Evolutionary conservation across 2,888 invertebrate species (phyloP), one percentile per base, ranked within the genome.

Genomic region (Pseudococcus jackbeardsleyi): DNA sequence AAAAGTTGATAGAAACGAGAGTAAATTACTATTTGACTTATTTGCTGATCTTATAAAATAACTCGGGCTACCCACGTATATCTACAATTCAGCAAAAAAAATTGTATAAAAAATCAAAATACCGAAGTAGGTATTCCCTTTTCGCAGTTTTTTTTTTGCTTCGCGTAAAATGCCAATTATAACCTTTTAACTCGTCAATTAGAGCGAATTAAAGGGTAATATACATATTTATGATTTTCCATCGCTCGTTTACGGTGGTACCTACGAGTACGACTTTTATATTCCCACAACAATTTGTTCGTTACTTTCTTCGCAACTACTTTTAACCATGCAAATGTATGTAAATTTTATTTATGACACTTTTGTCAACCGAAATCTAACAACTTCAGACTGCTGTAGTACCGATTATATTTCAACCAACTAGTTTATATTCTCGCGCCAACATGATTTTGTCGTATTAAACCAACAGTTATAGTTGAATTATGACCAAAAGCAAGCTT

Each of bases 291-390:
- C 79, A 46, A 82, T 82, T 82, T 82, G 33, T 26, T 82, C 79
- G 19, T 46, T 82, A 42, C 42, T 46, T 79, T 88, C 26, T 46
- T 88, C 46, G 77, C 42, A 42, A 42, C 42, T 42, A 88, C 82
- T 88, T 88, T 54, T 88, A 88, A 59, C 54, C 88, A 88, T 88
- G 88, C 88, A 88, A 88, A 88, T 88, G 59, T 88, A 88, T 88
- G 88, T 77, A 88, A 88, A 88, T 88, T 88, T 88, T 88, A 88
- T 88, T 88, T 88, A 88, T 88, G 82, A 88, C 82, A 82, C 77
- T 88, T 88, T 88, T 77, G 82, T 82, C 88, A 88, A 39, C 88
- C 54, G 50, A 88, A 82, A 82, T 33, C 79, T 17, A 46, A 82
- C 79, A 82, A 82, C 79, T 42, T 82, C 19, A 46, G 46, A 82